Base-by-base conservation (phyloP, 2,113 vertebrate species). In the Amazona vittata region DNA sequence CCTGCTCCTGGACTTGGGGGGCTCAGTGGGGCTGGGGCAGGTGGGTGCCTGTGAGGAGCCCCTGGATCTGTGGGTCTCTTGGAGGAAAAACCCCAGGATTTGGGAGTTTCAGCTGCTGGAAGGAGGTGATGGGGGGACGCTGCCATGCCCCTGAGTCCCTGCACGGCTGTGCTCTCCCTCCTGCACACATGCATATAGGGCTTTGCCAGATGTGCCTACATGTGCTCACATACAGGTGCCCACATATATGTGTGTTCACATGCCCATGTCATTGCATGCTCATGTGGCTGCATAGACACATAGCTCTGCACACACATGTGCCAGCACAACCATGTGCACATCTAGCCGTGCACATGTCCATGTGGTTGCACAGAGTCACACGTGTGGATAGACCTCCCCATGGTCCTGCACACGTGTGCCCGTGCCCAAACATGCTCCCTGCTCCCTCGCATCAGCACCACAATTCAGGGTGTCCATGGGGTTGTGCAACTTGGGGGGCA, bases 401-500 rank as follows among this genome's bases (percentile, higher is more conserved):
- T 17, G 25, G 28, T 29, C 25, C 35, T 2, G 0, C 71, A 43
- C 76, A 4, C 1, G 0, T 3, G 20, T 52, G 29, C 12, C 20
- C 15, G 0, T 63, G 35, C 8, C 77, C 82, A n/a, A 41, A 15
- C 60, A 2, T 1, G 6, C 22, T n/a, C n/a, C 49, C 35, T 24
- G 57, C 18, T 39, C 43, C 52, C 10, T 22, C 22, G 12, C 21
- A 18, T 35, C 46, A 26, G 33, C 28, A 31, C 75, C 41, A 13
- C 0, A 0, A 5, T 37, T n/a, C 0, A 4, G 49, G 69, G 75
- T 26, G 60, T 35, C 41, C 64, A 49, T 3, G 3, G 64, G 50
- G 25, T 25, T 0, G 0, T 31, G 52, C 26, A n/a, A 11, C 55
- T 35, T 3, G 1, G 26, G 1, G 15, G 4, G 29, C 6, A 9